phyloP scores from a whole-genome alignment of 2,113 vertebrate species.

The Muscicapa adusta region DNA sequence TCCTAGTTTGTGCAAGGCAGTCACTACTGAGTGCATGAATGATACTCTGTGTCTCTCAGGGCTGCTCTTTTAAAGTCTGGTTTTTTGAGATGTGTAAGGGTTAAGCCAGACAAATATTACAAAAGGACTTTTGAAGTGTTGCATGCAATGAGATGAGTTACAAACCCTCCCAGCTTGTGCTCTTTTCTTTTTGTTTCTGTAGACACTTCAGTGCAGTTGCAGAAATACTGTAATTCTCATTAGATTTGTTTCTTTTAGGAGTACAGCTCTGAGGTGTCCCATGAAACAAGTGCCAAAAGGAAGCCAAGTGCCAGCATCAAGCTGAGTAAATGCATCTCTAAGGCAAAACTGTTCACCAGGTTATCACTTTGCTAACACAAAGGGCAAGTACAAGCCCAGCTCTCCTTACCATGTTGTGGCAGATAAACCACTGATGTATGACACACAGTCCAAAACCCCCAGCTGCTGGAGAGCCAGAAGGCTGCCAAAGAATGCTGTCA shows the following conservation, averaged over 20 bases:
- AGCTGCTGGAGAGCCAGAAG: conserved; percentile 78
- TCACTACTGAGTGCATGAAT: background rate
- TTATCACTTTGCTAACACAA: background rate
- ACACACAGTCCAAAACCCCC: conserved; percentile 78
- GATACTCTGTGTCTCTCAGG: accelerated
- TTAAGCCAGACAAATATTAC: background rate
- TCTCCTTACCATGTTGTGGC: conserved; percentile 85
- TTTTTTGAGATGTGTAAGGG: accelerated
- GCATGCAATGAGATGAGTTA: background rate
- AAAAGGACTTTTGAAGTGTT: background rate
- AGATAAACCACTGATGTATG: conserved; percentile 82
- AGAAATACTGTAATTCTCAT: background rate
- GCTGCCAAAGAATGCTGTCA: conserved; percentile 77
- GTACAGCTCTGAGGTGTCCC: background rate
- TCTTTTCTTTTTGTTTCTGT: background rate
- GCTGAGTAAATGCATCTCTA: background rate
- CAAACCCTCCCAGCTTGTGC: background rate
- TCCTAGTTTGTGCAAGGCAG: background rate
- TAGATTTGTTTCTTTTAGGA: background rate
- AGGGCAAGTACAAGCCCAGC: background rate
- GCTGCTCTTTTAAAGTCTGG: background rate
- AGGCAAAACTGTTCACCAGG: background rate
- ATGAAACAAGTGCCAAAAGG: background rate
- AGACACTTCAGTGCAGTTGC: background rate
- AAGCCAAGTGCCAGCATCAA: background rate